Evolutionary conservation across 2,797 vertebrate species (phyloP).

Genomic region (Emys orbicularis): DNA sequence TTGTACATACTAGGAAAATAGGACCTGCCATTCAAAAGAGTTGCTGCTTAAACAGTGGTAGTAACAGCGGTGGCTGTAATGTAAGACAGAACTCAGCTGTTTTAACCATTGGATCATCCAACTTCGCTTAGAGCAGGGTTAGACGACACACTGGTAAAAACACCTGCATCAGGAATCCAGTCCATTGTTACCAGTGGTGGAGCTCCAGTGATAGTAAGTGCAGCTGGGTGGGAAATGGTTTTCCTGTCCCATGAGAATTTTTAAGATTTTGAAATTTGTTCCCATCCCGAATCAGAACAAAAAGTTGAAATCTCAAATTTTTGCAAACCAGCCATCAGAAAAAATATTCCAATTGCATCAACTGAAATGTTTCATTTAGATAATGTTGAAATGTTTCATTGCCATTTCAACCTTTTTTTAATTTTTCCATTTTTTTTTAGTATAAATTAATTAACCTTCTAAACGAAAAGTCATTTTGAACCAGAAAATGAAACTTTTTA

Average conservation of each 20-base stretch:
- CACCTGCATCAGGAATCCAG: background rate
- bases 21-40: background rate
- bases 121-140: background rate
- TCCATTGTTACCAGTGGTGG: background rate
- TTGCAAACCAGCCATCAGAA: background rate
- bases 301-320: background rate
- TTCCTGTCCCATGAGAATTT: accelerated
- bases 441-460: background rate
- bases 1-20: slow-evolving; percentile 21
- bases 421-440: background rate
- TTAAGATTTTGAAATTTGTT: background rate
- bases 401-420: slow-evolving; percentile 5
- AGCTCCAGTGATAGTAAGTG: accelerated
- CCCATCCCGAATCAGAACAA: background rate
- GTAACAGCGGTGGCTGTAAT: background rate
- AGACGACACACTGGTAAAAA: background rate
- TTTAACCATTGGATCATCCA: slow-evolving; percentile 12
- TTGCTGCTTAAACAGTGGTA: slow-evolving; percentile 1
- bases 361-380: background rate
- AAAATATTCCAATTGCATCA: slow-evolving; percentile 2
- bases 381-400: background rate
- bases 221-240: background rate
- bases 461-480: background rate
- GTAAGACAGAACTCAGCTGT: background rate
- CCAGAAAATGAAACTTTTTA: slow-evolving; percentile 29